A percentile compares a stretch with the other conserved stretches of the same genome.
phyloP scores from a whole-genome alignment of 2,888 invertebrate species.

The Neoascia interrupta region DNA sequence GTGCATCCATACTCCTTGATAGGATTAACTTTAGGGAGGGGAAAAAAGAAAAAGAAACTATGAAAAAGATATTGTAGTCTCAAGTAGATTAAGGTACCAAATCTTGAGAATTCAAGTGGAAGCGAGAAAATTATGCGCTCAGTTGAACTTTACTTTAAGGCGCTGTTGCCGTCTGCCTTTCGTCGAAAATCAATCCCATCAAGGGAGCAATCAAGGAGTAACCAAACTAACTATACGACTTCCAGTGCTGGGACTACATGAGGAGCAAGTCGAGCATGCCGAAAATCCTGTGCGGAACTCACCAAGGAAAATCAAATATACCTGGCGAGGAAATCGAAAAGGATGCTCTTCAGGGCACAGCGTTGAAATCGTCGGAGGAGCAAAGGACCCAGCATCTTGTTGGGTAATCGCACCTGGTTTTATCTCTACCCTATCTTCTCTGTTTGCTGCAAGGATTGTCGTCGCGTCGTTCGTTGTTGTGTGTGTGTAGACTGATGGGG shows the following conservation, averaged over 20 bases:
- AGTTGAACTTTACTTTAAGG: constrained; percentile 57
- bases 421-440: constrained; percentile 28
- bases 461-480: background rate
- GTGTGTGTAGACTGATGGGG: background rate
- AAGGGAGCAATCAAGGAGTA: constrained; percentile 68
- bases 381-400: constrained; percentile 9
- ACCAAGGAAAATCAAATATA: constrained; percentile 52
- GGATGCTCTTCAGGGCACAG: constrained; percentile 20
- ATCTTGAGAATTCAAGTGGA: constrained; percentile 68
- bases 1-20: constrained; percentile 2
- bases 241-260: constrained; percentile 11
- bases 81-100: constrained; percentile 63
- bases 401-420: constrained; percentile 59
- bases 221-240: constrained; percentile 42
- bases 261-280: constrained; percentile 64
- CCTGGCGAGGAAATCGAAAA: constrained; percentile 55
- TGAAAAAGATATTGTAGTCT: constrained; percentile 17
- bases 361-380: constrained; percentile 25
- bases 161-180: constrained; percentile 16
- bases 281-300: constrained; percentile 57
- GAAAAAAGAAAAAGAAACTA: background rate
- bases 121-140: constrained; percentile 67
- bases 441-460: constrained; percentile 33
- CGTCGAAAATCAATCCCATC: constrained; percentile 66
- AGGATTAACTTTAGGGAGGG: constrained; percentile 45